Evolutionary conservation across 2,888 invertebrate genomes (phyloP).

Genomic region (Ectemnius lituratus): DNA sequence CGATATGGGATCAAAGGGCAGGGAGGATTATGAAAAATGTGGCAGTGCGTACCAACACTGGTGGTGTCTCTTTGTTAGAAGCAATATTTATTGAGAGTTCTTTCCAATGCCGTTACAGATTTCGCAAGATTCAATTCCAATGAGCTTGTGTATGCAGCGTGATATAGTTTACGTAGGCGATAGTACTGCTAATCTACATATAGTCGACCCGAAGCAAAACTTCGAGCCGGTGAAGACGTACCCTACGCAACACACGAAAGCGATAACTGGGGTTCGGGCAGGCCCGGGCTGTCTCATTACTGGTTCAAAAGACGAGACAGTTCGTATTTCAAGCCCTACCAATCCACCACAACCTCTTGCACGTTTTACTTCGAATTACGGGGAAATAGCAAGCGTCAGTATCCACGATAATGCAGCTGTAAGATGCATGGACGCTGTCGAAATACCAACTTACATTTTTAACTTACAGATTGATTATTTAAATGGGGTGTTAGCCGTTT

Average conservation of each 20-base stretch:
- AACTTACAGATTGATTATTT: constrained; percentile 68
- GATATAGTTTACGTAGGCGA: constrained; percentile 69
- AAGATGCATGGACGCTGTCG: not conserved
- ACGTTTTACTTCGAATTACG: constrained; percentile 61
- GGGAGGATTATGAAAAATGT: constrained; percentile 76
- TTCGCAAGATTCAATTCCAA: constrained; percentile 69
- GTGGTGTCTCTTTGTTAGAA: not conserved
- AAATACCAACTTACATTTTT: not conserved
- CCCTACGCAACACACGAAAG: constrained; percentile 67
- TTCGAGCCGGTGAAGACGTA: constrained; percentile 68
- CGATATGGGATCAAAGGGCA: constrained; percentile 80
- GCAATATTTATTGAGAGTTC: not conserved
- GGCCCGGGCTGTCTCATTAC: constrained; percentile 73
- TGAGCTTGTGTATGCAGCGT: constrained; percentile 69
- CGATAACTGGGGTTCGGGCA: constrained; percentile 70
- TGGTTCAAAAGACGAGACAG: constrained; percentile 72
- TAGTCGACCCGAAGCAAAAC: constrained; percentile 66
- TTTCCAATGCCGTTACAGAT: constrained; percentile 57
- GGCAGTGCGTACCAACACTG: constrained; percentile 54
- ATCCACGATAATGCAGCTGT: not conserved
- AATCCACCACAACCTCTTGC: constrained; percentile 69
- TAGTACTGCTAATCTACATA: constrained; percentile 65
- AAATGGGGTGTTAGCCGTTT: constrained; percentile 70
- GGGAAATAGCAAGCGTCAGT: constrained; percentile 71
- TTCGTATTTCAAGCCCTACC: constrained; percentile 72